These are phyloP conservation scores for Venusia cambrica DNA, from an alignment of 2,888 invertebrate genomes.

Conservation along the genomic window DNA sequence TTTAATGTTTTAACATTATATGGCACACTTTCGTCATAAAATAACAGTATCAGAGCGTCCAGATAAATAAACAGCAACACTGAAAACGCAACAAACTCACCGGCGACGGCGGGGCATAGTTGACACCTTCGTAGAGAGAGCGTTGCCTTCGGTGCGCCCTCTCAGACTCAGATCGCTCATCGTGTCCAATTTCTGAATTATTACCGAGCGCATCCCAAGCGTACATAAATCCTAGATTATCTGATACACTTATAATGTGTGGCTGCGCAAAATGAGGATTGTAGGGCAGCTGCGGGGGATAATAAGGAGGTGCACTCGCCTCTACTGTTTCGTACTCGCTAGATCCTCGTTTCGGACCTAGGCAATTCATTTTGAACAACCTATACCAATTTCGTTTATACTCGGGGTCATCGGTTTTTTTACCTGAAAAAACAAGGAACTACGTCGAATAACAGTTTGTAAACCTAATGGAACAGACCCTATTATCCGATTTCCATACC, in stretches of 20 bases:
- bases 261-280: constrained; percentile 59
- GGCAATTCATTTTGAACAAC: constrained; percentile 57
- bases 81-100: constrained; percentile 56
- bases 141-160: constrained; percentile 55
- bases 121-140: constrained; percentile 74
- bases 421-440: constrained; percentile 11
- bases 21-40: constrained; percentile 22
- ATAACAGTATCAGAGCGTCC: constrained; percentile 31
- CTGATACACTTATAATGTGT: constrained; percentile 33
- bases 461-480: neutral
- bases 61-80: constrained; percentile 36
- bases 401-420: constrained; percentile 2
- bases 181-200: constrained; percentile 19
- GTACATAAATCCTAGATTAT: constrained; percentile 38
- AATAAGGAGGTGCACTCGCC: constrained; percentile 54
- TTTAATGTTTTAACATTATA: constrained; percentile 22
- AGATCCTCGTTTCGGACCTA: constrained; percentile 48
- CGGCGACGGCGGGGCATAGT: constrained; percentile 68
- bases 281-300: constrained; percentile 63
- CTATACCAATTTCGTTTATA: constrained; percentile 1
- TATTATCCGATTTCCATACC: constrained; percentile 10
- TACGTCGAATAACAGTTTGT: constrained; percentile 2
- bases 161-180: constrained; percentile 46
- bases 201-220: constrained; percentile 41
- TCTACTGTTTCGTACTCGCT: constrained; percentile 47